Percentiles rank a stretch among this genome's conserved stretches.
Evolutionary conservation across 2,113 vertebrate genomes (phyloP).

Genomic region (Tichodroma muraria): DNA sequence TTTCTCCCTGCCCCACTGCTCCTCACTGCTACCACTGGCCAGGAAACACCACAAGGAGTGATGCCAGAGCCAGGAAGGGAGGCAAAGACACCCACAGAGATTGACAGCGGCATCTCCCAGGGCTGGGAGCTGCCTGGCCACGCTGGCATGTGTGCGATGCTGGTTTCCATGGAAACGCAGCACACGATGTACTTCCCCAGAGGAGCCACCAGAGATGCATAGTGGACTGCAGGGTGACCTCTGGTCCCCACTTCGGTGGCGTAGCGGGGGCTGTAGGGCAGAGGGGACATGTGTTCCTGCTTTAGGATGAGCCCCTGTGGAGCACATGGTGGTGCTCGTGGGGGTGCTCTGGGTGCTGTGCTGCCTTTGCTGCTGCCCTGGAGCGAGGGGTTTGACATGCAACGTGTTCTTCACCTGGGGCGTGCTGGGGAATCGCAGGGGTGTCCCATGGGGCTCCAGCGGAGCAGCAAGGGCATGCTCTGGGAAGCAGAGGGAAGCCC

Average conservation of each 20-base stretch:
- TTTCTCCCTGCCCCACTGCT: background rate
- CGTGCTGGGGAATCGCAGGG: background rate
- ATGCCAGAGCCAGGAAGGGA: background rate
- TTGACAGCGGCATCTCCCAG: background rate
- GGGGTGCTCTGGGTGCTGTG: background rate
- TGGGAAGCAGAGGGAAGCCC: background rate
- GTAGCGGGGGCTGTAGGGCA: rapidly evolving
- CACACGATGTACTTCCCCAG: conserved; percentile 32
- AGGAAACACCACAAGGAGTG: background rate
- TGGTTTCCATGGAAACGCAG: conserved; percentile 71
- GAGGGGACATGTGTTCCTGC: background rate
- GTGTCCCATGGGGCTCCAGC: background rate
- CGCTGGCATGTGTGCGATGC: conserved; percentile 3
- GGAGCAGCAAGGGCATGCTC: background rate
- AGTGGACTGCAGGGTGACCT: background rate
- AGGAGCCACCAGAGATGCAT: conserved; percentile 4
- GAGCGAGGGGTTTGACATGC: rapidly evolving
- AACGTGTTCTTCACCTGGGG: background rate
- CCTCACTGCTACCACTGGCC: rapidly evolving
- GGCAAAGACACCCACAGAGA: background rate
- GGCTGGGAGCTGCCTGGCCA: background rate
- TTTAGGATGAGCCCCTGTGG: background rate
- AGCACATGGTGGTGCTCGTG: rapidly evolving
- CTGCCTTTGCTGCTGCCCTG: background rate
- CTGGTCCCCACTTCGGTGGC: background rate